A percentile compares a stretch with the other conserved stretches of the same genome.
phyloP scores from a whole-genome alignment of 1,140 invertebrate genomes.

The Penaeus japonicus region DNA sequence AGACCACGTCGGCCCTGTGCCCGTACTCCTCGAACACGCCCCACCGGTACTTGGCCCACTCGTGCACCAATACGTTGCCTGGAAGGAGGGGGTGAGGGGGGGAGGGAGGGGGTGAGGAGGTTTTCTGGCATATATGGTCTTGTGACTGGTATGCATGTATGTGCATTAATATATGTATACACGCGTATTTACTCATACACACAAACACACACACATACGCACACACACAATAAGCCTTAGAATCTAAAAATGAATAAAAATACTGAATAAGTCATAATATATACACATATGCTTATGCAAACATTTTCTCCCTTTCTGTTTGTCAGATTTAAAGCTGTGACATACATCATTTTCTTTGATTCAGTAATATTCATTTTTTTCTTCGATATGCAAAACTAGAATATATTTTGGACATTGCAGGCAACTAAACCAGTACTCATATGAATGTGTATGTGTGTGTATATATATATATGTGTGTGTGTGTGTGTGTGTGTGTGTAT shows the following conservation, averaged over 20 bases:
- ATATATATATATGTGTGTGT: too few relatives aligned
- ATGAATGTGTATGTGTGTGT: too few relatives aligned
- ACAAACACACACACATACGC: background rate
- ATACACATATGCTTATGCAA: too few relatives aligned
- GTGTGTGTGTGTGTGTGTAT: background rate
- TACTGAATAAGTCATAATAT: background rate
- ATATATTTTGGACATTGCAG: too few relatives aligned
- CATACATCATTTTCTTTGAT: too few relatives aligned
- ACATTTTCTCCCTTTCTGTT: background rate
- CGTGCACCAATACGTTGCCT: constrained; percentile 69
- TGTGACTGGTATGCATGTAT: background rate
- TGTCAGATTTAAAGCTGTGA: too few relatives aligned
- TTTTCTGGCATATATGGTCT: too few relatives aligned
- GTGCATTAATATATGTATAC: background rate
- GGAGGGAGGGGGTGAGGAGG: too few relatives aligned
- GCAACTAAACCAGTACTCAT: too few relatives aligned
- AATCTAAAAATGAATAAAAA: background rate
- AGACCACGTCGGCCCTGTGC: constrained; percentile 69
- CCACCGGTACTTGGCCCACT: constrained; percentile 72
- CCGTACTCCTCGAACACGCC: constrained; percentile 66
- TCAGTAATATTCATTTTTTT: too few relatives aligned
- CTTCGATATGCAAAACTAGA: too few relatives aligned
- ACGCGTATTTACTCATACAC: background rate
- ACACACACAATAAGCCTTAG: background rate
- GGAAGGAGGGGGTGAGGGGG: constrained; percentile 11